Base-by-base conservation (phyloP, 2,888 invertebrate species). In the Rhagonycha fulva region DNA sequence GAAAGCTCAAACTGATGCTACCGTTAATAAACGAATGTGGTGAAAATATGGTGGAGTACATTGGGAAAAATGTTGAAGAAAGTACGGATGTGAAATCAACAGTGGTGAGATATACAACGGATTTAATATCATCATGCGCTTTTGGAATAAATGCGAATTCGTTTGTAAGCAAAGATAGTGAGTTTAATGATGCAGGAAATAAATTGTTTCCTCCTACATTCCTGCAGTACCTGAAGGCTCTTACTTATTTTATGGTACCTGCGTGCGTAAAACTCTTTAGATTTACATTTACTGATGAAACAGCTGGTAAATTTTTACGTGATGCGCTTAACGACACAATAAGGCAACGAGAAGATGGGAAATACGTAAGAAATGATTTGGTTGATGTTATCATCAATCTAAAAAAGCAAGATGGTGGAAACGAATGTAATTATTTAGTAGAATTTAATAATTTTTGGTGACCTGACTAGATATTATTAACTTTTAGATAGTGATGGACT, bases 1-100 rank as follows among this genome's bases (percentile, higher is more conserved):
- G 89, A 19, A 91, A 91, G 82, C 84, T 91, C 72, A 90, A 89
- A 81, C 84, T 83, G 61, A 90, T 91, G 90, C 86, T 89, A 26
- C 86, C 87, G 0, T 83, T 89, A 32, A 88, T 90, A 82, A 80
- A 85, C 47, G 87, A 88, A 67, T 88, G 87, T 47, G 85, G 86
- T 3, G 76, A 30, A 14, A 30, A 12, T 12, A 14, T 68, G 68
- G 14, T 14, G 2, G 3, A 30, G 11, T 68, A 30, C 7, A 11
- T 68, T 7, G 26, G 9, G 9, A 14, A 68, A 14, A 28, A 32
- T 68, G 14, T 61, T 12, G 68, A 14, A 14, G 7, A 19, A 12
- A 47, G 47, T 47, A 32, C 84, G 4, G 85, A 86, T 72, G 81
- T 84, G 11, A 86, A 86, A 78, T 85, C 85, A n/a, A 79, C 85